Conservation (phyloP, 2,797 vertebrate genomes). For the Esox lucius region DNA sequence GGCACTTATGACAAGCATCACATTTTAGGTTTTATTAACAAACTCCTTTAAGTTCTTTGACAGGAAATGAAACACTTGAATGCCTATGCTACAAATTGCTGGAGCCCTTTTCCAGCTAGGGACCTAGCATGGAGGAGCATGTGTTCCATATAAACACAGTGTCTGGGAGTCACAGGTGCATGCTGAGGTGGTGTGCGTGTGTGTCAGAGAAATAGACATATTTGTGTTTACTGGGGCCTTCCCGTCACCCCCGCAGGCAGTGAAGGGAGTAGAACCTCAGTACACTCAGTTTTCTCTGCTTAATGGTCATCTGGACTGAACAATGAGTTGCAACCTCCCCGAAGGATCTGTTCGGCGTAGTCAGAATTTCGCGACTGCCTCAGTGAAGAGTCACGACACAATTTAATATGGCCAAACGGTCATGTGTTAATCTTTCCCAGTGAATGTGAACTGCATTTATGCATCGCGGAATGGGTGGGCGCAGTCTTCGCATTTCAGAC, state of each 20-base stretch:
- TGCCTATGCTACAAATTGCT: conserved; percentile 56
- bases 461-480: background rate
- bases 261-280: conserved; percentile 44
- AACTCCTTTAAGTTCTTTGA: conserved; percentile 62
- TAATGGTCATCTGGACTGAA: background rate
- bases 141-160: conserved; percentile 67
- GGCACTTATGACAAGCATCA: conserved; percentile 51
- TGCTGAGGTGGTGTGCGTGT: conserved; percentile 28
- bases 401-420: background rate
- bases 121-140: conserved; percentile 62
- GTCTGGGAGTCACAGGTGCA: conserved; percentile 66
- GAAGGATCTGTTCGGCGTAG: background rate
- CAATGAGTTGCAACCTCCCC: background rate
- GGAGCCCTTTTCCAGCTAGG: conserved; percentile 51
- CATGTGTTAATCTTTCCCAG: background rate
- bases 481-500: background rate
- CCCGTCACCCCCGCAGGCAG: conserved; percentile 50
- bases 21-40: conserved; percentile 60
- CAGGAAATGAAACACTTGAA: conserved; percentile 84
- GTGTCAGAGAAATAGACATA: conserved; percentile 17
- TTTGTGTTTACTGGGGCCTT: conserved; percentile 56
- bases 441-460: background rate
- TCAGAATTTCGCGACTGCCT: background rate
- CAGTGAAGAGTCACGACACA: background rate
- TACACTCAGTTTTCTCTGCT: conserved; percentile 31